Evolutionary conservation across 1,140 invertebrate genomes (phyloP).

Genomic region (Thalassaphorura encarpata): DNA sequence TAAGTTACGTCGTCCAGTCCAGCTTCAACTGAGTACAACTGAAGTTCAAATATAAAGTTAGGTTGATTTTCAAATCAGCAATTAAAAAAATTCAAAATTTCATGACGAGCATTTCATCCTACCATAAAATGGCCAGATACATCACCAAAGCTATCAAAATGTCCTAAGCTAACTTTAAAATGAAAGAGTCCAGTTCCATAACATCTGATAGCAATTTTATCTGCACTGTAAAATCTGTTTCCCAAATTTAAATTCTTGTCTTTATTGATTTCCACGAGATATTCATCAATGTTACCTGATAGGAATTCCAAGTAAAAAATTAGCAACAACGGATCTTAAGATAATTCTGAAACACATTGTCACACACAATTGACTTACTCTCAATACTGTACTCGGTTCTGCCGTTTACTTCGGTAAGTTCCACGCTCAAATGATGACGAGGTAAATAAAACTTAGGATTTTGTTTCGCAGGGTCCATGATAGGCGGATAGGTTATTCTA

Average conservation of each 20-base stretch:
- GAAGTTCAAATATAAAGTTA: too few species aligned
- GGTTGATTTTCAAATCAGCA: too few species aligned
- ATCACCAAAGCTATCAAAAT: background rate
- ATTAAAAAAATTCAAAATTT: too few species aligned
- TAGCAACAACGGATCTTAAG: too few species aligned
- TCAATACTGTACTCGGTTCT: background rate
- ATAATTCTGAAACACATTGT: background rate
- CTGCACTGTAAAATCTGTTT: background rate
- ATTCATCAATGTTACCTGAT: background rate
- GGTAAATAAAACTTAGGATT: background rate
- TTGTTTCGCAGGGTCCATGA: background rate
- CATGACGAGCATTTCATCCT: too few species aligned
- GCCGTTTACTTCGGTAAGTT: background rate
- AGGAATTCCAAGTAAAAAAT: background rate
- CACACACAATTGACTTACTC: background rate
- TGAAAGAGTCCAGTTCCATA: background rate
- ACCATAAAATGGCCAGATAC: background rate
- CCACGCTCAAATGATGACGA: background rate
- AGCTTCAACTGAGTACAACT: too few species aligned
- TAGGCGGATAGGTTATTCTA: background rate
- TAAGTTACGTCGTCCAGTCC: too few species aligned
- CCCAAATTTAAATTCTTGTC: background rate
- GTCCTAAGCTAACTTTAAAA: background rate
- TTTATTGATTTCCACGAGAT: background rate
- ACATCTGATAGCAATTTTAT: background rate